phyloP scores from a whole-genome alignment of 2,888 invertebrate species.

The Pyralis farinalis region DNA sequence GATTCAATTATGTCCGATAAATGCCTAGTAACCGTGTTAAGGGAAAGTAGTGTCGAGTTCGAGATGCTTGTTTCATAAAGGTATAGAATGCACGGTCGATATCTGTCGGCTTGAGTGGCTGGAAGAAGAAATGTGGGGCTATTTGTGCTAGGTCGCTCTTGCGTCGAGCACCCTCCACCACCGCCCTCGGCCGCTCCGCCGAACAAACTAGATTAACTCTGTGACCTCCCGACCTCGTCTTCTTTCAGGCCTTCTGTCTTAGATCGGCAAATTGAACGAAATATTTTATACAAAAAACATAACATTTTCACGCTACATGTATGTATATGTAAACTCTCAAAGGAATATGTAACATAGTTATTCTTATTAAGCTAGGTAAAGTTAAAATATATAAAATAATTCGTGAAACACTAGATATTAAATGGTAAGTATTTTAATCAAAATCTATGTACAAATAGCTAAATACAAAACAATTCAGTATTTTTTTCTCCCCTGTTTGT shows the following conservation, averaged over 20 bases:
- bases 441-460: too few relatives aligned
- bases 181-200: conserved; percentile 32
- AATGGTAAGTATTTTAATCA: too few relatives aligned
- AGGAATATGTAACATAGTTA: too few relatives aligned
- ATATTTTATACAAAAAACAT: conserved; percentile 8
- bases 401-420: too few relatives aligned
- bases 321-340: too few relatives aligned
- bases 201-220: conserved; percentile 64
- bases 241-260: conserved; percentile 32
- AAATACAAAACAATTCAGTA: too few relatives aligned
- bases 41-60: neutral
- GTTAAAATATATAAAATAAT: neutral
- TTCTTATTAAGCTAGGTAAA: too few relatives aligned
- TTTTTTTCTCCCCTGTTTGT: too few relatives aligned
- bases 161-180: conserved; percentile 44
- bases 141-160: conserved; percentile 53
- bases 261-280: conserved; percentile 33
- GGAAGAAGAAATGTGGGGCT: conserved; percentile 64
- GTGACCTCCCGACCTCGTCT: conserved; percentile 50
- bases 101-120: conserved; percentile 60
- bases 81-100: conserved; percentile 47
- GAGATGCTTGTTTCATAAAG: conserved; percentile 46
- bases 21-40: neutral
- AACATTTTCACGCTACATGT: too few relatives aligned
- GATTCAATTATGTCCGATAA: conserved; percentile 6